Evolutionary conservation across 2,113 vertebrate species (phyloP).

Genomic region (Xenopus borealis): DNA sequence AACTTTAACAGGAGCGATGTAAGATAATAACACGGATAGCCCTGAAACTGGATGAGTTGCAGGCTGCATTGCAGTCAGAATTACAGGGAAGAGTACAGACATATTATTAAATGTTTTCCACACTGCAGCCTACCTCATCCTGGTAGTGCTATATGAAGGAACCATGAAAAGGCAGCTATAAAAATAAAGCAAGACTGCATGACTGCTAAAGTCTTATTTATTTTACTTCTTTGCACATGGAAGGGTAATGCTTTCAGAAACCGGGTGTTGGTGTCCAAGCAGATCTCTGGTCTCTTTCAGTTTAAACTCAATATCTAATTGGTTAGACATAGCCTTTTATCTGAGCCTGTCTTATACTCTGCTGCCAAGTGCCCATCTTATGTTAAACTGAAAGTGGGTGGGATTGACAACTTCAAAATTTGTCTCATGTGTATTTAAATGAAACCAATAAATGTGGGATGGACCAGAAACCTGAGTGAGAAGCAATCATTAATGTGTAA

Average conservation of each 20-base stretch:
- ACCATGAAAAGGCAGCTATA: not conserved
- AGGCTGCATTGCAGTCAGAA: not conserved
- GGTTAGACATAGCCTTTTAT: constrained; percentile 3
- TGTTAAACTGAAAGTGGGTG: not conserved
- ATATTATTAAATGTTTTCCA: not conserved
- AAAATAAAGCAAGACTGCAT: not conserved
- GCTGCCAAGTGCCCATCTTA: not conserved
- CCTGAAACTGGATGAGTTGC: not conserved
- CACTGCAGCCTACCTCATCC: not conserved
- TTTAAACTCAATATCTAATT: too few relatives aligned
- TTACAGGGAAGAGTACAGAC: not conserved
- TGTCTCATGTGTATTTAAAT: too few relatives aligned
- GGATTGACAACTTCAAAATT: too few relatives aligned
- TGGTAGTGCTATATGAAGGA: constrained; percentile 1
- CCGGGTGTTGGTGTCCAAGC: not conserved
- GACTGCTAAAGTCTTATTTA: constrained; percentile 1
- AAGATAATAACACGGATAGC: not conserved
- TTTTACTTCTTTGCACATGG: not conserved
- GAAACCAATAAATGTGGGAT: too few relatives aligned
- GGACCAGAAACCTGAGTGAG: too few relatives aligned
- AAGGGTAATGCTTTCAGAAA: not conserved
- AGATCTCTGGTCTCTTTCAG: not conserved
- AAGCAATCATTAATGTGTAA: too few relatives aligned
- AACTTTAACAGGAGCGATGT: not conserved
- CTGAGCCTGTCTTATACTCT: not conserved